A percentile compares a stretch with the other conserved stretches of the same genome.
phyloP scores from a whole-genome alignment of 2,888 invertebrate species.

The Leucozona laternaria region DNA sequence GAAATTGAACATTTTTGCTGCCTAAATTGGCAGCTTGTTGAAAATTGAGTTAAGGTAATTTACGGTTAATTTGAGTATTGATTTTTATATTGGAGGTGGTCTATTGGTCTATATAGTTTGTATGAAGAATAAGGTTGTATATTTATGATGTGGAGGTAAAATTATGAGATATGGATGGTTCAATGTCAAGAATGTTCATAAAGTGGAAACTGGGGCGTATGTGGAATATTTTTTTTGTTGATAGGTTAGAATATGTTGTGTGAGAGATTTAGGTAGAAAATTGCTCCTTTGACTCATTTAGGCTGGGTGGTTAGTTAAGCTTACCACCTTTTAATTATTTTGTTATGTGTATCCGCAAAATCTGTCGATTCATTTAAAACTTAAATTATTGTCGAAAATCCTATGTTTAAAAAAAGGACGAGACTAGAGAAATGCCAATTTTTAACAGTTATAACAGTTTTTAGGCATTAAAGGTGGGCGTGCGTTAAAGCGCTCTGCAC shows the following conservation, averaged over 20 bases:
- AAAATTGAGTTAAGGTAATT: constrained; percentile 51
- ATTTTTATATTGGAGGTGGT: constrained; percentile 34
- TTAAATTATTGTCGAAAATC: no score
- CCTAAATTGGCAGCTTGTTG: constrained; percentile 63
- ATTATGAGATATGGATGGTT: not conserved
- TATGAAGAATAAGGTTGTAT: not conserved
- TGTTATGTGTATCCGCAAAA: no score
- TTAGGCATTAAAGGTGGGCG: no score
- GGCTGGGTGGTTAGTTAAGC: no score
- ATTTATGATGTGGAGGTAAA: not conserved
- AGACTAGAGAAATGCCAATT: no score
- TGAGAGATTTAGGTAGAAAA: not conserved
- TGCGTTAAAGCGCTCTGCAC: no score
- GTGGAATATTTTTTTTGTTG: not conserved
- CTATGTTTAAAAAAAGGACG: no score
- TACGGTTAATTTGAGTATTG: constrained; percentile 55
- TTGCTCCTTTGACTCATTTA: no score
- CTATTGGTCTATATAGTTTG: not conserved
- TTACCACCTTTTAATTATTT: no score
- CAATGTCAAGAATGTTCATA: constrained; percentile 27
- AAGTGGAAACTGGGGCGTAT: not conserved
- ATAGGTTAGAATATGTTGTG: not conserved
- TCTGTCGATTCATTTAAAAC: no score
- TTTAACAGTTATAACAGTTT: no score
- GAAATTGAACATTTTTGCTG: constrained; percentile 12